A percentile compares a stretch with the other conserved stretches of the same genome.
These are phyloP conservation scores for Sminthurides aquaticus DNA, from an alignment of 2,888 invertebrate genomes.

Conservation along the genomic window DNA sequence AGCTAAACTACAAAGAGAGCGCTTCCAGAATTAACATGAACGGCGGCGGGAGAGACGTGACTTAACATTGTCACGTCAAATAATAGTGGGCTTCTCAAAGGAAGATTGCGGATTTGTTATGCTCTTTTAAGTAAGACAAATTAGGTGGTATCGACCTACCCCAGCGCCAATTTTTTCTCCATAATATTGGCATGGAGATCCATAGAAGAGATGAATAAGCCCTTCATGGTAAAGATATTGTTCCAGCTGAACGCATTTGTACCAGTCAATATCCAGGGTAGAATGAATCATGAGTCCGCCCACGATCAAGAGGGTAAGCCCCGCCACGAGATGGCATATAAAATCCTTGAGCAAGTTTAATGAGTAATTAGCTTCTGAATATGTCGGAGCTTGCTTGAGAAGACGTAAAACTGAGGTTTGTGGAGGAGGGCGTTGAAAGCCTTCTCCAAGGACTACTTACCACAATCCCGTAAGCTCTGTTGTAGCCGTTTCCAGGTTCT, in stretches of 20 bases:
- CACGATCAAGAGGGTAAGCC: conserved; percentile 14
- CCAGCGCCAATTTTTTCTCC: conserved; percentile 25
- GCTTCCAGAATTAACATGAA: too few relatives aligned
- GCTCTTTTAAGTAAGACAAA: too few relatives aligned
- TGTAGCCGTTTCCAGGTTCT: not conserved
- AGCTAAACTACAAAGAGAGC: too few relatives aligned
- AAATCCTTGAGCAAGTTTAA: conserved; percentile 22
- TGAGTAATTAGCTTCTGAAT: too few relatives aligned
- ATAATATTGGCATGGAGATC: conserved; percentile 26
- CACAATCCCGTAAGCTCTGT: conserved; percentile 1
- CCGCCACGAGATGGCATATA: conserved; percentile 20
- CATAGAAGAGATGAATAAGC: conserved; percentile 13
- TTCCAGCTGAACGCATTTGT: conserved; percentile 20
- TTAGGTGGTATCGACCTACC: too few relatives aligned
- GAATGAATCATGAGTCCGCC: conserved; percentile 28
- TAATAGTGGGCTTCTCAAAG: too few relatives aligned
- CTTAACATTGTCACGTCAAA: too few relatives aligned
- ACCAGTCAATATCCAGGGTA: conserved; percentile 25
- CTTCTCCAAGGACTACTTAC: not conserved
- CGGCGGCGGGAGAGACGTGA: too few relatives aligned
- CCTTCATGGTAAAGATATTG: conserved; percentile 12
- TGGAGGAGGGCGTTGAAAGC: not conserved
- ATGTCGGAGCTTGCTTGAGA: too few relatives aligned
- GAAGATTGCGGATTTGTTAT: too few relatives aligned
- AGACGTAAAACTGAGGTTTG: too few relatives aligned